Conservation (phyloP, 2,113 vertebrate genomes). For the Gavia stellata region DNA sequence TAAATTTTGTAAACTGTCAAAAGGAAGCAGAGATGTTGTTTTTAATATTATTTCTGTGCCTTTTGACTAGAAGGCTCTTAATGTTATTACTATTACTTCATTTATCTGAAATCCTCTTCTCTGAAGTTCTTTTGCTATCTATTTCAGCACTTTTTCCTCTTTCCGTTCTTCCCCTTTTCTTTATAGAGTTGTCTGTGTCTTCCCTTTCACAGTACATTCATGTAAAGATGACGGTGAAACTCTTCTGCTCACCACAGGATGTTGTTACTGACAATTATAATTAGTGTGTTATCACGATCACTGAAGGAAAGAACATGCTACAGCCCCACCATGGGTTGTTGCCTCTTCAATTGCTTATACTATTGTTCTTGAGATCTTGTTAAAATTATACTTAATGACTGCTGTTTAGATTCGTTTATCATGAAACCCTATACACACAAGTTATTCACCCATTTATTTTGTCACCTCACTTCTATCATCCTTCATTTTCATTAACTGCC, state of each 20-base stretch:
- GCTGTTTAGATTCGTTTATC: conserved; percentile 61
- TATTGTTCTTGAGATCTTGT: conserved; percentile 59
- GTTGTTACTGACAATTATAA: conserved; percentile 59
- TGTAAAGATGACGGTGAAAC: not conserved
- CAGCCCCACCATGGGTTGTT: conserved; percentile 60
- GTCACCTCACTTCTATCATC: not conserved
- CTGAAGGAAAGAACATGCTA: conserved; percentile 32
- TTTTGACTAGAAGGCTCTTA: not conserved
- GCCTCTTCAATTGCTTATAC: conserved; percentile 63
- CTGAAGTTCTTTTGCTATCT: not conserved
- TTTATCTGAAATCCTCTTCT: not conserved
- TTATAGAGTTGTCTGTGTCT: not conserved
- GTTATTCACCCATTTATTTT: conserved; percentile 51
- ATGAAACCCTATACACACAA: conserved; percentile 11
- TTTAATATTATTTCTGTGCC: not conserved
- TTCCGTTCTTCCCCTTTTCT: not conserved
- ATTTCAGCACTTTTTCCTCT: not conserved
- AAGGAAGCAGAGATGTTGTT: not conserved
- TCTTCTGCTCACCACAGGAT: conserved; percentile 25
- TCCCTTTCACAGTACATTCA: conserved; percentile 29
- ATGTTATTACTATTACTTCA: not conserved
- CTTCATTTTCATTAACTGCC: not conserved
- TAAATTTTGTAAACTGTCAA: not conserved
- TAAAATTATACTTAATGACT: conserved; percentile 63
- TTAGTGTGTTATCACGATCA: not conserved